Evolutionary conservation across 1,140 invertebrate genomes (phyloP), one percentile per base, ranked within the genome.

Genomic region (Eufriesea mexicana): DNA sequence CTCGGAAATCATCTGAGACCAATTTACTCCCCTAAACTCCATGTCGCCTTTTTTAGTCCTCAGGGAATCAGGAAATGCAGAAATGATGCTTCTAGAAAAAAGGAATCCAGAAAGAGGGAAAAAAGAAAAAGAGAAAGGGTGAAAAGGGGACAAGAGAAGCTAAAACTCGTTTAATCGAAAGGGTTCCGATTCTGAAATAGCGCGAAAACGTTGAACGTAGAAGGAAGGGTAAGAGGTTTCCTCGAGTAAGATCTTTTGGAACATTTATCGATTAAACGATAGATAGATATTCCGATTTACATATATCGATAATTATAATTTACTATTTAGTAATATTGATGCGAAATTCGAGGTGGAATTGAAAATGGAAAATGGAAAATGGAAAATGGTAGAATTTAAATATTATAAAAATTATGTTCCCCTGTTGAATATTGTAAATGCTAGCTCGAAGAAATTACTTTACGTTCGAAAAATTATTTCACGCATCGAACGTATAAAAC

Each of bases 1-100:
- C 66, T 35, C 67, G 77, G 77, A 79, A 79, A 71, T 71, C 55
- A 79, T 79, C 77, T 51, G 66, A 71, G 67, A 79, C 77, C 77
- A 71, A 79, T 79, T 79, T 79, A 42, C 16, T 51, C 14, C 35
- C 42, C 55, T 49, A 35, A 59, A 49, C 42, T 61, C 67, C 67
- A 59, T 25, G 71, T 59, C 23, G 71, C 7, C 61, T 59, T 62
- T 57, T 54, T 78, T 25, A 23, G 14, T 35, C n/a, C 18, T 25
- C 12, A 9, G 47, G 47, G 47, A 42, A 20, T 12, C 35, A 8
- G 28, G 57, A 76, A 64, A 72, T 42, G 70, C 45, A 72, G 51
- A 54, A 42, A 35, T 20, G 74, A 14, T 18, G 25, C 42, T 61
- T 49, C 2, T n/a, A 71, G 75, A 6, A n/a, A 59, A 9, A 35